Percentiles rank a stretch among this genome's conserved stretches.
These are phyloP conservation scores for Ptychochromis oligacanthus DNA, from an alignment of 2,113 vertebrate species.

Conservation along the genomic window DNA sequence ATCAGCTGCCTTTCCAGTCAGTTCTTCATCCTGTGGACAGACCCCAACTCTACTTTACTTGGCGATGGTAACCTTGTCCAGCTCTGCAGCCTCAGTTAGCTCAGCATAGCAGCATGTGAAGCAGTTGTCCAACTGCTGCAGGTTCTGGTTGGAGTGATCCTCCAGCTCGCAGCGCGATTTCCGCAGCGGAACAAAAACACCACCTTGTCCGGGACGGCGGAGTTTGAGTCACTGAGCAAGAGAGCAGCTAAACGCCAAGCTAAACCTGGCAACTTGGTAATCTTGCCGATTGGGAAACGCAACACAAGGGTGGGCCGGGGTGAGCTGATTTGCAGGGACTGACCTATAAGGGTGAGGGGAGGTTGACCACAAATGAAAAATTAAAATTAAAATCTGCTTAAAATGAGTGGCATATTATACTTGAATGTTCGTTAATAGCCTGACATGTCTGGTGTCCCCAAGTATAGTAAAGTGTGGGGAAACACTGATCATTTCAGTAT, in stretches of 20 bases:
- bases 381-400: not conserved
- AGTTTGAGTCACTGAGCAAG: not conserved
- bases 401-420: too few relatives aligned
- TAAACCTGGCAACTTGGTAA: not conserved
- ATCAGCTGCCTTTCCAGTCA: not conserved
- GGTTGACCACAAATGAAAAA: not conserved
- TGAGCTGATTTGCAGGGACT: not conserved
- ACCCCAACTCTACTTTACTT: not conserved
- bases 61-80: not conserved
- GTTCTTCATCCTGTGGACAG: not conserved
- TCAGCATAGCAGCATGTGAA: not conserved
- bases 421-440: not conserved
- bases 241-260: not conserved
- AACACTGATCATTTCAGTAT: rapidly evolving
- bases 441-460: not conserved
- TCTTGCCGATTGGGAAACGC: not conserved
- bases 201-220: not conserved
- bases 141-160: not conserved
- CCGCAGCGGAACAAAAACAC: not conserved
- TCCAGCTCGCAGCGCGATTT: not conserved
- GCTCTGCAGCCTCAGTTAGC: not conserved
- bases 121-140: not conserved
- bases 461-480: too few relatives aligned
- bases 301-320: too few relatives aligned
- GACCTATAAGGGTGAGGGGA: not conserved